Conservation (phyloP, 2,113 vertebrate species). For the Myocastor coypus region DNA sequence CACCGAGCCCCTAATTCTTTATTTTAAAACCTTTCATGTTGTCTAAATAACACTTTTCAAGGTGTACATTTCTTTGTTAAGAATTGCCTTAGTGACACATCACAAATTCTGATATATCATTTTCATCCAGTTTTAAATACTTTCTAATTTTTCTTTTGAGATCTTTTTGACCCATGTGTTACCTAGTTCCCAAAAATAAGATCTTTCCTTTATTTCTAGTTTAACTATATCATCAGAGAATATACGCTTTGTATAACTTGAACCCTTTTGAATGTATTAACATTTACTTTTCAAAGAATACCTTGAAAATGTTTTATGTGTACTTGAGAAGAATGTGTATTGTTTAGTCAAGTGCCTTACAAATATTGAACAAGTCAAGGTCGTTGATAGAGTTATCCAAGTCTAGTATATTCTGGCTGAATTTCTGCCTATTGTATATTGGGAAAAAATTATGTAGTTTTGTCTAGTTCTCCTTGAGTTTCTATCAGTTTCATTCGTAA, state of each 20-base stretch:
- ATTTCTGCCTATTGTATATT: not conserved
- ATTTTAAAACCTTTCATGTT: slow-evolving; percentile 1
- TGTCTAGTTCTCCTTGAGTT: not conserved
- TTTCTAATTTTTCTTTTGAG: not conserved
- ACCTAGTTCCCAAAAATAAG: slow-evolving; percentile 13
- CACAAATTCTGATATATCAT: not conserved
- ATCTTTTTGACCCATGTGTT: not conserved
- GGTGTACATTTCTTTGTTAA: not conserved
- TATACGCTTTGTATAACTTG: not conserved
- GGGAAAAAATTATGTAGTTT: not conserved
- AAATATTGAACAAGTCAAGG: not conserved
- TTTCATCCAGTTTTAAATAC: not conserved
- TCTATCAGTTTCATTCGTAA: slow-evolving; percentile 4
- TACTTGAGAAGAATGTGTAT: not conserved
- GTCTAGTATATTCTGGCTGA: not conserved
- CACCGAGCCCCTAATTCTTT: too few species aligned
- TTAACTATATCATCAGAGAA: slow-evolving; percentile 7
- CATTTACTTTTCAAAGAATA: not conserved
- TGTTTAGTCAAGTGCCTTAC: not conserved
- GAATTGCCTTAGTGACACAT: not conserved
- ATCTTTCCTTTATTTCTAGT: not conserved
- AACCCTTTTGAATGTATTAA: slow-evolving; percentile 10
- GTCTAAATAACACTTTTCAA: not conserved
- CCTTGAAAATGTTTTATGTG: not conserved
- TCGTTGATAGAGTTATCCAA: not conserved